Evolutionary conservation across 2,797 vertebrate genomes (phyloP), one percentile per base, ranked within the genome.

Genomic region (Molossus alvarezi): DNA sequence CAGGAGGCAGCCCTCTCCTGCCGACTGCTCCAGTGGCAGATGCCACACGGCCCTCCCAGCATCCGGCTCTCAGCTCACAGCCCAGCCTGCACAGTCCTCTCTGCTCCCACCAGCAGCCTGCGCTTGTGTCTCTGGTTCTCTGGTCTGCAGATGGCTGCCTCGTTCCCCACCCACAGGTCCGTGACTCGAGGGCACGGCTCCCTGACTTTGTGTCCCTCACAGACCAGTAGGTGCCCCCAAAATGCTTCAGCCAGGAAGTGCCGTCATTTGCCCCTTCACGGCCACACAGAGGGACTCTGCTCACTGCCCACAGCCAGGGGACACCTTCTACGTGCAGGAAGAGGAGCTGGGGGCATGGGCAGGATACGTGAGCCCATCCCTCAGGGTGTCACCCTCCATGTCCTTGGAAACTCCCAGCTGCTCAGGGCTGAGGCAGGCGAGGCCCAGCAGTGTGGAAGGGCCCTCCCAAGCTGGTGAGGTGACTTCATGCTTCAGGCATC

Each of bases 401-500:
- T 84, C 58, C 73, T 67, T 2, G 21, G 79, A 93, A 91, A 91
- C 21, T 88, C 75, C 60, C 14, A 55, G 86, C 55, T 77, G 75
- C 60, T 76, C 73, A 4, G 73, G 87, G 57, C 37, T 69, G 60
- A 71, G 83, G 72, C n/a, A 48, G 83, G 77, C 7, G 9, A 45
- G 27, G 53, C 75, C 75, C 33, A 23, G 79, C 37, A 20, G 55
- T 57, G 20, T 10, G 48, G 60, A 80, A 64, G 14, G 73, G 73
- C 71, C 89, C 90, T 95, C 86, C 79, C 92, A 62, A 92, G 88
- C 29, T 10, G 4, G 60, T 94, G 96, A 97, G 4, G 60, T 94
- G 96, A 97, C 5, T 89, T 95, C 95, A 97, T 82, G 29, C 73
- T 3, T 33, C 72, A 97, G 69, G 90, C 93, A 95, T 97, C 85